phyloP scores from a whole-genome alignment of 2,113 vertebrate species.

The Stegostoma tigrinum region DNA sequence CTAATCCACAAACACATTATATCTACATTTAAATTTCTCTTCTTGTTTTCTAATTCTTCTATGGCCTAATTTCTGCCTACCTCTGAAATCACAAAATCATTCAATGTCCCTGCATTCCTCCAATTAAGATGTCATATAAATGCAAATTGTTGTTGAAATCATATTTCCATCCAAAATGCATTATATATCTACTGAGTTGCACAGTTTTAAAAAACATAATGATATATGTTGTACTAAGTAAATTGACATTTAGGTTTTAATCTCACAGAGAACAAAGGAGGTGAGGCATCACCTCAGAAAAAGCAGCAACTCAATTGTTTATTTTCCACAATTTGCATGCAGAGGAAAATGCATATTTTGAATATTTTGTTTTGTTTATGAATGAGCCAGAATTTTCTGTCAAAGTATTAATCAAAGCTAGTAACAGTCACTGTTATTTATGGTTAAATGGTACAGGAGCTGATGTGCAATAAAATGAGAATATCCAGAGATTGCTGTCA shows the following conservation, averaged over 20 bases:
- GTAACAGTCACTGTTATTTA: not conserved
- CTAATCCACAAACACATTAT: not conserved
- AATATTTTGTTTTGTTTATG: not conserved
- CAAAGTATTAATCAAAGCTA: not conserved
- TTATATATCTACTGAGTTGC: not conserved
- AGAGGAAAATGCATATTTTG: not conserved
- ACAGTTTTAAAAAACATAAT: not conserved
- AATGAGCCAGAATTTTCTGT: not conserved
- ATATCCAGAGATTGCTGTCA: not conserved
- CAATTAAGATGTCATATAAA: not conserved
- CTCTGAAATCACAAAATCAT: not conserved
- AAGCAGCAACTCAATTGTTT: not conserved
- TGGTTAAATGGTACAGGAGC: not conserved
- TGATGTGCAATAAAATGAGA: not conserved
- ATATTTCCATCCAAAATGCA: not conserved
- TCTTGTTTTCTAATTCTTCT: not conserved
- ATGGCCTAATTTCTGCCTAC: not conserved
- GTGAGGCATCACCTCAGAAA: not conserved
- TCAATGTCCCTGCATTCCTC: not conserved
- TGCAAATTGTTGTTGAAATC: not conserved
- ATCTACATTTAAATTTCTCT: not conserved
- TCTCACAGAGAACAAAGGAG: not conserved
- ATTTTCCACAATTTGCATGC: not conserved
- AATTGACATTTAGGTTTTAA: slow-evolving; percentile 5
- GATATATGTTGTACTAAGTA: not conserved